A percentile compares a stretch with the other conserved stretches of the same genome.
These are phyloP conservation scores for Luperina testacea DNA, from an alignment of 2,888 invertebrate species.

Conservation along the genomic window DNA sequence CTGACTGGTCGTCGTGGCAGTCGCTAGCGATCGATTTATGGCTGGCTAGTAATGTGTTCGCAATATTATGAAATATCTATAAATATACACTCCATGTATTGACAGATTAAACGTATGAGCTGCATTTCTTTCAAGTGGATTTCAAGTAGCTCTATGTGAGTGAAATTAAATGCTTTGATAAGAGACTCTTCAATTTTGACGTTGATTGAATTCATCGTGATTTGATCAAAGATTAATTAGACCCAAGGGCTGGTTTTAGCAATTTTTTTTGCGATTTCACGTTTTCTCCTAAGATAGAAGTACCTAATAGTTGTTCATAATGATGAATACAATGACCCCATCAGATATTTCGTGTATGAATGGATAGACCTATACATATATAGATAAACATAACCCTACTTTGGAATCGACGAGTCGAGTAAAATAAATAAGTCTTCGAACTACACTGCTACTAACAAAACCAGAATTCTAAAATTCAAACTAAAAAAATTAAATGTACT, in stretches of 20 bases:
- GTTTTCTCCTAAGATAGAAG: too few relatives aligned
- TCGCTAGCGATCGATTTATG: slow-evolving; percentile 54
- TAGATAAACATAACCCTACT: not conserved
- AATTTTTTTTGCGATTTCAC: too few relatives aligned
- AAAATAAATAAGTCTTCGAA: not conserved
- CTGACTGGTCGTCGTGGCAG: slow-evolving; percentile 2
- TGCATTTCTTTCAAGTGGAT: slow-evolving; percentile 12
- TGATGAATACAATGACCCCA: too few relatives aligned
- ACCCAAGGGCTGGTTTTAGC: too few relatives aligned
- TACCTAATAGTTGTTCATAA: too few relatives aligned
- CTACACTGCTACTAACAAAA: not conserved
- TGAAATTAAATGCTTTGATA: not conserved
- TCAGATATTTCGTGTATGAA: too few relatives aligned
- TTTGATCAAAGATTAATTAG: not conserved
- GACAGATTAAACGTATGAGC: slow-evolving; percentile 26
- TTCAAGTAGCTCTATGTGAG: not conserved
- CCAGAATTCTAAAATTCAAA: not conserved
- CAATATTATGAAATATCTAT: slow-evolving; percentile 57
- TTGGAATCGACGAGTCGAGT: not conserved
- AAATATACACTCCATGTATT: slow-evolving; percentile 36
- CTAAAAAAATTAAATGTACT: not conserved
- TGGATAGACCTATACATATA: too few relatives aligned
- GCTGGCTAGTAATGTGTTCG: slow-evolving; percentile 36
- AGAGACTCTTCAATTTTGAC: not conserved
- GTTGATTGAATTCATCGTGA: not conserved